A percentile compares a stretch with the other conserved stretches of the same genome.
Evolutionary conservation across 2,888 invertebrate species (phyloP).

Genomic region (Mylabris sibirica): DNA sequence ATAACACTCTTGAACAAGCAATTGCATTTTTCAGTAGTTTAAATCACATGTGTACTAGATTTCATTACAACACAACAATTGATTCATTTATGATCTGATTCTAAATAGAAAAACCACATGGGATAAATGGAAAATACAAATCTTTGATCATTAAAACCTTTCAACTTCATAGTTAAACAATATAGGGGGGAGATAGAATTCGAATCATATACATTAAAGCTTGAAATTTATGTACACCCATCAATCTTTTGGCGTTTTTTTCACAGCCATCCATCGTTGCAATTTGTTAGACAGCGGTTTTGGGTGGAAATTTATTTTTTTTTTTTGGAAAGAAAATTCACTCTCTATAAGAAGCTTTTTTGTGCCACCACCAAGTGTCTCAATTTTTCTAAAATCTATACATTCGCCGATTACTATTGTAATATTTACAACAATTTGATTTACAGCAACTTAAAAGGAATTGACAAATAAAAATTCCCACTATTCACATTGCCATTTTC

Average conservation of each 20-base stretch:
- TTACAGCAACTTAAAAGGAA: neutral
- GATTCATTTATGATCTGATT: neutral
- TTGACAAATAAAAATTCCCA: neutral
- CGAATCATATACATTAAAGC: slow-evolving; percentile 10
- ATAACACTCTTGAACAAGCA: slow-evolving; percentile 58
- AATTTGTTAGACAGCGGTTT: slow-evolving; percentile 11
- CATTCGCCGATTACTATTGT: neutral
- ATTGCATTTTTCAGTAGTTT: slow-evolving; percentile 57
- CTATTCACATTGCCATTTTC: slow-evolving; percentile 25
- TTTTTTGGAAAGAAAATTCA: slow-evolving; percentile 6
- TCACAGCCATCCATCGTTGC: slow-evolving; percentile 6
- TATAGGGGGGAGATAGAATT: slow-evolving; percentile 2
- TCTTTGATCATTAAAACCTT: neutral
- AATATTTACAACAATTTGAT: neutral
- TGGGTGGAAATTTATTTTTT: slow-evolving; percentile 8
- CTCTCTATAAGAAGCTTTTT: slow-evolving; percentile 7
- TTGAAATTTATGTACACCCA: slow-evolving; percentile 2
- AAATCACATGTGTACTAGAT: slow-evolving; percentile 52
- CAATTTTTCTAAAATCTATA: neutral
- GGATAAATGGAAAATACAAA: neutral
- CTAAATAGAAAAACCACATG: neutral
- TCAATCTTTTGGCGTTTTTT: slow-evolving; percentile 7
- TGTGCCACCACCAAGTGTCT: neutral
- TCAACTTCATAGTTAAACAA: slow-evolving; percentile 3
- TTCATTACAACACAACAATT: slow-evolving; percentile 44